Base-by-base conservation (phyloP, 2,888 invertebrate species). In the Drosophila buzzatii region DNA sequence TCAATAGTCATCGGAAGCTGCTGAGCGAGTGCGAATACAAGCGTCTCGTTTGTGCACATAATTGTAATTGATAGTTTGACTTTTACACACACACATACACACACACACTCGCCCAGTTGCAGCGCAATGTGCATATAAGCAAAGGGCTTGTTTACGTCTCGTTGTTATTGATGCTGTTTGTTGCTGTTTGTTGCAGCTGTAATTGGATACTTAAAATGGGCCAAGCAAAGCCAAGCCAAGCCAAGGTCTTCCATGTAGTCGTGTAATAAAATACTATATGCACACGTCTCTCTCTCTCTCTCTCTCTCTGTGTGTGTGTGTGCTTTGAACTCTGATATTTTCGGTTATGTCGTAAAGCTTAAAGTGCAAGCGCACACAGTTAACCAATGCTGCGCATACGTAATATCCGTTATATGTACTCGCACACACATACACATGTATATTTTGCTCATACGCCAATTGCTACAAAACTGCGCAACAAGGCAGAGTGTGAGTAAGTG, bases 161-260 rank as follows among this genome's bases (percentile, higher is more conserved):
- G 56, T 65, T 76, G 64, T 56, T 76, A 49, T 39, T 72, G 56
- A 65, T 60, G 53, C 60, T 65, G 58, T 76, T 70, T 71, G 63
- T 58, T 60, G 53, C 60, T 65, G 58, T 76, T 70, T 71, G 63
- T 58, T 76, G 73, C 77, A 69, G 65, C 51, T 78, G 83, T 73
- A 84, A 87, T 87, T 78, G 77, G 75, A 83, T 83, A 82, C 81
- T 68, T 71, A 60, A 87, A 82, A 79, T 77, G 83, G 73, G 75
- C 77, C 76, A 53, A 62, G 47, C 74, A 71, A 78, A 81, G 79
- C 77, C 76, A 49, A 81, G 79, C 77, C 76, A 49, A 62, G 47
- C 74, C 81, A 78, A 81, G 79, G 79, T 59, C 66, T 81, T 47
- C 18, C 18, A 16, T 47, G 53, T 42, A 18, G 39, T 62, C 53